These are phyloP conservation scores for Monochamus alternatus DNA, from an alignment of 2,888 invertebrate genomes.

Conservation along the genomic window DNA sequence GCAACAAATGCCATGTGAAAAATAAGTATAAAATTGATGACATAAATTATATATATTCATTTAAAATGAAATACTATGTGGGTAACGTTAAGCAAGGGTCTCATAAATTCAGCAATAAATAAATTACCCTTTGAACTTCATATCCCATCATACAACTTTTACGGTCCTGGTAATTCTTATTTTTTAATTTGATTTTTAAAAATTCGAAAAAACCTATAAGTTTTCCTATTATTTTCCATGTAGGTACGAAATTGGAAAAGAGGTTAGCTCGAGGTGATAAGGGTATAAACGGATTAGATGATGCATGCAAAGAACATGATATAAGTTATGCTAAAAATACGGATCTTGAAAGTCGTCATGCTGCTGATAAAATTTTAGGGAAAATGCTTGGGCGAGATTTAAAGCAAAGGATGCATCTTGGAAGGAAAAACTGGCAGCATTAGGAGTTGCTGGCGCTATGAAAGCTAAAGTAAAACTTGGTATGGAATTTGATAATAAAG, in stretches of 20 bases:
- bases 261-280: slow-evolving; percentile 61
- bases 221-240: too few species aligned
- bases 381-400: slow-evolving; percentile 55
- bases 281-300: slow-evolving; percentile 62
- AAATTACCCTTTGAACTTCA: slow-evolving; percentile 11
- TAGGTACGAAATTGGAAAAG: slow-evolving; percentile 35
- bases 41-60: background rate
- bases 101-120: slow-evolving; percentile 5
- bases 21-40: background rate
- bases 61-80: background rate
- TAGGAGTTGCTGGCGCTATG: slow-evolving; percentile 10
- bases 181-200: too few species aligned
- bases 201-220: too few species aligned
- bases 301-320: slow-evolving; percentile 63
- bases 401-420: background rate
- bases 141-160: background rate
- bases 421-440: slow-evolving; percentile 4
- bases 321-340: slow-evolving; percentile 57
- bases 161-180: background rate
- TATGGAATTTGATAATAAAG: background rate
- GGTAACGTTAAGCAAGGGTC: background rate
- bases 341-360: slow-evolving; percentile 56
- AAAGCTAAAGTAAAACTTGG: slow-evolving; percentile 9
- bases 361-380: slow-evolving; percentile 62
- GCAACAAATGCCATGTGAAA: background rate